Base-by-base conservation (phyloP, 2,113 vertebrate species). In the Elanoides forficatus region DNA sequence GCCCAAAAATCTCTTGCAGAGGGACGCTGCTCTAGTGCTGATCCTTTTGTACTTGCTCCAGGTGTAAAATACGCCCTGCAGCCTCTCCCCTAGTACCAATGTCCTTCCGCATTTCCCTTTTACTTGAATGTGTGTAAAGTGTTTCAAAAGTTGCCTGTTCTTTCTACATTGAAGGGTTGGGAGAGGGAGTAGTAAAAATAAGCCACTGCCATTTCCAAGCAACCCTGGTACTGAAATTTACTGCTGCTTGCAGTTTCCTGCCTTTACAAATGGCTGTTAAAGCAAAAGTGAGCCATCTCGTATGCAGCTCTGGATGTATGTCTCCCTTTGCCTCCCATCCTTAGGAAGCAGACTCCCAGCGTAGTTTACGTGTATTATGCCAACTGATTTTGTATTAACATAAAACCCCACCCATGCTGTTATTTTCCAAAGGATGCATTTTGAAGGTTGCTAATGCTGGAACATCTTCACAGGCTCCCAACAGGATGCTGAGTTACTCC, bases 111-210 rank as follows among this genome's bases (percentile, higher is more conserved):
- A 3, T 76, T 67, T 88, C 15, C 2, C 27, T 78, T 89, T 50
- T 52, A 55, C 17, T 45, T 62, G 15, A 32, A 7, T 2, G 13
- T 1, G 1, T n/a, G 38, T 5, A 0, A 53, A 74, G 53, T 9
- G 15, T 81, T 81, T 84, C 70, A 62, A 42, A 94, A 62, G 65
- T 59, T 43, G 5, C 32, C 42, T 14, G 0, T 78, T 73, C 20
- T 40, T 81, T 63, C 55, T 48, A 0, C 63, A 15, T 15, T 27
- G 25, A 38, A 65, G 43, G 7, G 3, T 0, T 75, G 50, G 48
- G 40, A 78, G 71, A 23, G 42, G 47, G 8, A 11, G 29, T 19
- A 32, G 29, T 71, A 20, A 86, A 90, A 86, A 13, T 21, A 70
- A 88, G 42, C 59, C 8, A 6, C n/a, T 67, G 65, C 55, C 29